Conservation (phyloP, 2,797 vertebrate genomes). For the Australoheros facetus region DNA sequence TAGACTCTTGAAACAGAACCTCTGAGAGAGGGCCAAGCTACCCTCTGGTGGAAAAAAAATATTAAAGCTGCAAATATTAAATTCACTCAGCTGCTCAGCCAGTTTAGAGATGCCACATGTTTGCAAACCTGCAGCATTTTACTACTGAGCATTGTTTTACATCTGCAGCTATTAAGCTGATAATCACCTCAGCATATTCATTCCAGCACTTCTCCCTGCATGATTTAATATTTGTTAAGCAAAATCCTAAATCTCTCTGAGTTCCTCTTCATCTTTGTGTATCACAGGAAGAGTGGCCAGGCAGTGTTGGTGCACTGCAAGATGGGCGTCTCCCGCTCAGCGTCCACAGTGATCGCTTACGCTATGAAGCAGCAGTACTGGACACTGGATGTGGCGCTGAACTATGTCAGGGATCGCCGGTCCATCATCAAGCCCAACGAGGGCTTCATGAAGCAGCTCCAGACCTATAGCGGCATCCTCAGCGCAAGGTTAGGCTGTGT, state of each 20-base stretch:
- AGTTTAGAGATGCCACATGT: not conserved
- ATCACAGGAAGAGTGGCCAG: constrained; percentile 81
- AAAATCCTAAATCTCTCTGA: not conserved
- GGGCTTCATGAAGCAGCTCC: constrained; percentile 92
- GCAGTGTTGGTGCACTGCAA: constrained; percentile 93
- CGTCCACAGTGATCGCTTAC: constrained; percentile 92
- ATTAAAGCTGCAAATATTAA: not conserved
- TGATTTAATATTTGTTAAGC: not conserved
- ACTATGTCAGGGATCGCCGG: constrained; percentile 84
- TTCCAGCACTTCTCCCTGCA: not conserved
- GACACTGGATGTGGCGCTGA: constrained; percentile 85
- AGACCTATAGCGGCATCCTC: constrained; percentile 94
- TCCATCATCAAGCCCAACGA: constrained; percentile 90
- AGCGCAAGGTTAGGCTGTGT: constrained; percentile 83
- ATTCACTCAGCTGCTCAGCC: not conserved
- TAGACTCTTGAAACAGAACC: not conserved
- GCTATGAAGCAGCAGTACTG: constrained; percentile 93
- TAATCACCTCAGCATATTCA: not conserved
- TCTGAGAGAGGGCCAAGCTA: not conserved
- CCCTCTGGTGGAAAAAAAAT: no score
- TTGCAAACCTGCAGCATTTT: not conserved
- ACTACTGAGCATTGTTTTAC: not conserved
- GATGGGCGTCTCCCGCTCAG: constrained; percentile 96
- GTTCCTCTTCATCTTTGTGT: not conserved
- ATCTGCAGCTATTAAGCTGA: not conserved